A percentile compares a stretch with the other conserved stretches of the same genome.
Conservation (phyloP, 2,888 invertebrate species). For the Caradrina clavipalpis region DNA sequence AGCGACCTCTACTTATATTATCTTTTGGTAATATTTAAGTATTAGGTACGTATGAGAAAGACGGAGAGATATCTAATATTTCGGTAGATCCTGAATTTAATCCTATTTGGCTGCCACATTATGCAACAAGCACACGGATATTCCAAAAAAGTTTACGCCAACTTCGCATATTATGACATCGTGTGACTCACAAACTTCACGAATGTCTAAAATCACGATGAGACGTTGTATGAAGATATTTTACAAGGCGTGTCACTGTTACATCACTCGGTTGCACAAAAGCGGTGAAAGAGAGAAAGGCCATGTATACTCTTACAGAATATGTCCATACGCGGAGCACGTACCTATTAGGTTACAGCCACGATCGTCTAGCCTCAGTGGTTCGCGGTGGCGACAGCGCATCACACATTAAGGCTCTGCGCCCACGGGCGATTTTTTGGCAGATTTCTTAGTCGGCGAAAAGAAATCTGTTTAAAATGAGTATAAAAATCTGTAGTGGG, state of each 20-base stretch:
- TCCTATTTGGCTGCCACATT: not conserved
- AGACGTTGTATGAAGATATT: slow-evolving; percentile 39
- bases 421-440: no score
- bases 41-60: no score
- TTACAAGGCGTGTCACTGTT: slow-evolving; percentile 46
- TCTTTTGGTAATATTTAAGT: no score
- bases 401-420: not conserved
- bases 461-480: no score
- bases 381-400: not conserved
- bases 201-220: slow-evolving; percentile 36
- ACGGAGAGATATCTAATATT: no score
- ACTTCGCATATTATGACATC: not conserved
- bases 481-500: no score
- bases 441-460: no score
- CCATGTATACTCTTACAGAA: slow-evolving; percentile 45
- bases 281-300: slow-evolving; percentile 53
- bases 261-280: slow-evolving; percentile 46
- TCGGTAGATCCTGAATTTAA: not conserved
- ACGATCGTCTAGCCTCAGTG: not conserved
- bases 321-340: slow-evolving; percentile 24
- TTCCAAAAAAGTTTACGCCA: not conserved
- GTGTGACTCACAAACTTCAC: slow-evolving; percentile 22
- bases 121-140: slow-evolving; percentile 13
- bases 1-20: no score
- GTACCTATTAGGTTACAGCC: slow-evolving; percentile 25